A percentile compares a stretch with the other conserved stretches of the same genome.
Evolutionary conservation across 2,797 vertebrate genomes (phyloP).

Genomic region (Anguilla obscura): DNA sequence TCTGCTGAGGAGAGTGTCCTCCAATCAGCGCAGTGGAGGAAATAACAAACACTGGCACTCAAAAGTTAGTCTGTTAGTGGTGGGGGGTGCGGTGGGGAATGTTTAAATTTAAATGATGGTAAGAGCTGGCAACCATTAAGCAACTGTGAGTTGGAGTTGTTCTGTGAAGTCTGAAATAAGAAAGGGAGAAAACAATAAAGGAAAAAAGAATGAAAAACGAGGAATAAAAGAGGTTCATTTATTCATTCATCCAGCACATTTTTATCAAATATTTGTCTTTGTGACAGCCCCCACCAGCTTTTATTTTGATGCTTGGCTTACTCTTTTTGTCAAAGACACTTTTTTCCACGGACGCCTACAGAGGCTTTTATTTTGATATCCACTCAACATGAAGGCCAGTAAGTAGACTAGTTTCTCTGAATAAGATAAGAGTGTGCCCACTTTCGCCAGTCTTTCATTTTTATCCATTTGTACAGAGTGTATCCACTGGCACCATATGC

Average conservation of each 20-base stretch:
- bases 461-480: not conserved
- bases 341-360: not conserved
- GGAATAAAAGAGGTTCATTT: not conserved
- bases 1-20: not conserved
- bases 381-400: not conserved
- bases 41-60: not conserved
- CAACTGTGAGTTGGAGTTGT: not conserved
- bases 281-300: not conserved
- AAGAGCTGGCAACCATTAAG: no score
- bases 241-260: not conserved
- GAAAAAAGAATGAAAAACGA: not conserved
- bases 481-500: not conserved
- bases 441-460: not conserved
- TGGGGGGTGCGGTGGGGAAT: no score
- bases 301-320: not conserved
- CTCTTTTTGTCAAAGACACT: not conserved
- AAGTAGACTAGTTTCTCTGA: not conserved
- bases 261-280: not conserved
- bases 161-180: not conserved
- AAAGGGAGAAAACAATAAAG: not conserved
- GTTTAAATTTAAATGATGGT: no score
- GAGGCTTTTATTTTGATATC: not conserved
- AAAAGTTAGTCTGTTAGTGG: no score
- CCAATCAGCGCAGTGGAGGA: not conserved
- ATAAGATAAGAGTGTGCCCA: not conserved